Conservation (phyloP, 2,888 invertebrate genomes). For the Neuroscelio doddi region DNA sequence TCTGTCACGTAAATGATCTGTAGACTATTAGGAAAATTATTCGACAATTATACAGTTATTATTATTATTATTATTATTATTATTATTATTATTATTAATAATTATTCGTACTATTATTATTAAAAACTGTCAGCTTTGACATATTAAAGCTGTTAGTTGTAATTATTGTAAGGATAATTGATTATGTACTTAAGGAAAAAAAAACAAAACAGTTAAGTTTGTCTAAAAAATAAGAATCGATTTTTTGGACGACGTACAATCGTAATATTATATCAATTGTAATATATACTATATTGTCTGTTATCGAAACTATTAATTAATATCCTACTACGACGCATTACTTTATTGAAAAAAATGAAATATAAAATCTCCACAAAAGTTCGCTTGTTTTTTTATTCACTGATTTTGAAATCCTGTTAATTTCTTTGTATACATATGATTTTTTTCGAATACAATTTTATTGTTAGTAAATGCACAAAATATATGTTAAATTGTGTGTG, state of each 20-base stretch:
- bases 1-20: conserved; percentile 39
- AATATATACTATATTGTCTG: conserved; percentile 65
- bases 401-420: conserved; percentile 47
- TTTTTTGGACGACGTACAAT: conserved; percentile 46
- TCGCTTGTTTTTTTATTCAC: conserved; percentile 35
- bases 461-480: too few species aligned
- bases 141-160: conserved; percentile 56
- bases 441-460: too few species aligned
- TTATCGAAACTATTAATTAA: conserved; percentile 66
- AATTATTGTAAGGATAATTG: conserved; percentile 59
- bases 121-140: conserved; percentile 52
- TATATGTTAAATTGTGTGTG: too few species aligned
- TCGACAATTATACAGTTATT: conserved; percentile 41
- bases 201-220: conserved; percentile 31
- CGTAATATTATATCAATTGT: conserved; percentile 61
- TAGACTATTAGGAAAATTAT: conserved; percentile 35
- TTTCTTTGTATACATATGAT: conserved; percentile 59
- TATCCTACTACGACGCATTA: conserved; percentile 62
- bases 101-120: conserved; percentile 56
- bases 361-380: conserved; percentile 58
- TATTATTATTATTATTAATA: conserved; percentile 58
- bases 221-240: conserved; percentile 24
- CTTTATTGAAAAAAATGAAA: conserved; percentile 57
- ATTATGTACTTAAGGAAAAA: conserved; percentile 65
- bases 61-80: conserved; percentile 55